Conservation (phyloP, 2,113 vertebrate species). For the Vireo altiloquus region DNA sequence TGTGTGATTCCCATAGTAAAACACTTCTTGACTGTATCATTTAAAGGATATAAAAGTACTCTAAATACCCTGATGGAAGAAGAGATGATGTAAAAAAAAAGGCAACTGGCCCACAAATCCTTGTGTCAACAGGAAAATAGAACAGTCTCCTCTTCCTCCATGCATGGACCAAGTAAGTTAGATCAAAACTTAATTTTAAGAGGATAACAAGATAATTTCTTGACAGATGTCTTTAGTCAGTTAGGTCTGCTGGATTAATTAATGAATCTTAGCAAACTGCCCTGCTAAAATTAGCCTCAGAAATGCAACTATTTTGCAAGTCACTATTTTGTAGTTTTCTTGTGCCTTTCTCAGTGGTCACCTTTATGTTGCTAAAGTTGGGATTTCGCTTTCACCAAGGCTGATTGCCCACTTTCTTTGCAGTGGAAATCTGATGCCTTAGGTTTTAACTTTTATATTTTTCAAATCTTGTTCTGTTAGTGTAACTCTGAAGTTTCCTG, state of each 20-base stretch:
- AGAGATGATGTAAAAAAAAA: background rate
- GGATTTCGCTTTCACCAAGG: background rate
- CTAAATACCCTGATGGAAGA: background rate
- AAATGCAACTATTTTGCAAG: background rate
- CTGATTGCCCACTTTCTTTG: background rate
- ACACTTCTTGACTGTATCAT: background rate
- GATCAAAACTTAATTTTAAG: background rate
- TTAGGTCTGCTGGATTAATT: background rate
- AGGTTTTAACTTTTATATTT: too few species aligned
- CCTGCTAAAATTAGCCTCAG: background rate
- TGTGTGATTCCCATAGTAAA: background rate
- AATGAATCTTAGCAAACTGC: background rate
- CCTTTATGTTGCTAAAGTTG: background rate
- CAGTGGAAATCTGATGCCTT: too few species aligned
- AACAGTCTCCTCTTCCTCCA: background rate
- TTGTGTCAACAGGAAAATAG: background rate
- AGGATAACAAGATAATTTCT: background rate
- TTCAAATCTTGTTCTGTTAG: too few species aligned
- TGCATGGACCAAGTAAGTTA: background rate
- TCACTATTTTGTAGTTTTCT: background rate
- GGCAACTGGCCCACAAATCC: background rate
- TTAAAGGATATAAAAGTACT: background rate
- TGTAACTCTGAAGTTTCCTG: too few species aligned
- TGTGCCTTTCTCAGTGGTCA: background rate
- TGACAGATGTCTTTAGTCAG: background rate